Evolutionary conservation across 2,113 vertebrate species (phyloP).

Genomic region (Hemiscyllium ocellatum): DNA sequence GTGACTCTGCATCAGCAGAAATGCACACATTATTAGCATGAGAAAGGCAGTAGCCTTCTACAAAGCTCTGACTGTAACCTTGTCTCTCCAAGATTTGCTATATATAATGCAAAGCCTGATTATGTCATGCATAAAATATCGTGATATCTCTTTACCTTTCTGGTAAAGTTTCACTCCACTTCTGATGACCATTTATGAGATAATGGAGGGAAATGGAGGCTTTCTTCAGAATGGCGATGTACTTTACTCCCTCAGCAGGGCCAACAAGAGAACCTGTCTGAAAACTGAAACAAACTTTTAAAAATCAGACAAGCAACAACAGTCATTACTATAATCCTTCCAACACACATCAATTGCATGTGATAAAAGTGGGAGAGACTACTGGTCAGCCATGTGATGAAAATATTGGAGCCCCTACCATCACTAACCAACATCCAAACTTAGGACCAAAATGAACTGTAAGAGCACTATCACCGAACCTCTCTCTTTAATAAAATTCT

Average conservation of each 20-base stretch:
- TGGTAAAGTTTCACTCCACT: constrained; percentile 83
- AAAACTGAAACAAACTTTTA: constrained; percentile 60
- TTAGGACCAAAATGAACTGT: neutral
- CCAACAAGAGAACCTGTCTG: constrained; percentile 74
- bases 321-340: neutral
- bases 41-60: neutral
- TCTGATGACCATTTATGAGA: constrained; percentile 85
- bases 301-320: neutral
- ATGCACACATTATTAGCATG: neutral
- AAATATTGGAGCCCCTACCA: neutral
- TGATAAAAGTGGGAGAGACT: neutral
- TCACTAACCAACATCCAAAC: neutral
- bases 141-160: constrained; percentile 65
- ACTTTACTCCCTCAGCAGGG: constrained; percentile 67
- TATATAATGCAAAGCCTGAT: too few species aligned
- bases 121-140: neutral
- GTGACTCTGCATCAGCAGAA: neutral
- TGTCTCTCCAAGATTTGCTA: neutral
- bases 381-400: neutral
- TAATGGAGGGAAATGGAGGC: constrained; percentile 73
- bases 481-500: neutral
- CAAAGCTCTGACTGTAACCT: neutral
- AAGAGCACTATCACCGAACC: neutral
- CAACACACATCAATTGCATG: neutral
- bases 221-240: constrained; percentile 78